Base-by-base conservation (phyloP, 1,140 invertebrate species). In the Hycleus cichorii region DNA sequence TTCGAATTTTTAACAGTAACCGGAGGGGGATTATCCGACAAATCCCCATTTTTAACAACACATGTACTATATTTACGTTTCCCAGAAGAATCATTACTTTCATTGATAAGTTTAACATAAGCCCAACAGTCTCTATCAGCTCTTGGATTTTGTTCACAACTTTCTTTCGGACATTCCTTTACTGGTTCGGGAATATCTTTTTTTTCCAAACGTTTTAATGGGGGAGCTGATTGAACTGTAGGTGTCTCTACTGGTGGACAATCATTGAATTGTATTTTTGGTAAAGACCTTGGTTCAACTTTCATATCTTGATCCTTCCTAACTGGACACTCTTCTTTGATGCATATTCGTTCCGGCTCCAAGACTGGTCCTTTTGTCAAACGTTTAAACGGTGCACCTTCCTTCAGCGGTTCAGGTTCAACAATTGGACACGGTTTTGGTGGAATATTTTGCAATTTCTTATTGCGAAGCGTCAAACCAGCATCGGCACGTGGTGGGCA, bases 151-250 rank as follows among this genome's bases (percentile, higher is more conserved):
- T 47, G 25, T 2, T 32, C 18, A 39, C 42, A 57, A 12, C 27
- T 12, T n/a, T 26, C 39, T 7, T 43, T 25, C 1, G 40, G 44
- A 24, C 63, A 64, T n/a, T 46, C 11, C 39, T 50, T 59, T 25
- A 26, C 24, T 5, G 63, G 63, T 46, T 62, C 63, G 8, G 46
- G 49, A 40, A 59, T 42, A 26, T 47, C 18, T 0, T 57, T 11
- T 46, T 57, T 53, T 26, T 49, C 52, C 42, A 59, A 49, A 12
- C 60, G 39, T 47, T 46, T 47, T 26, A 64, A 53, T 5, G 49
- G 48, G 11, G 39, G 42, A n/a, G 11, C 46, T 8, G 32, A n/a
- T 11, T 52, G 45, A 1, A 52, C 48, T 25, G 9, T 24, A 9
- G n/a, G 2, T 10, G 39, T 47, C n/a, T 50, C 47, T 3, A 58